Base-by-base conservation (phyloP, 2,797 vertebrate species). In the Syngnathus rostellatus region DNA sequence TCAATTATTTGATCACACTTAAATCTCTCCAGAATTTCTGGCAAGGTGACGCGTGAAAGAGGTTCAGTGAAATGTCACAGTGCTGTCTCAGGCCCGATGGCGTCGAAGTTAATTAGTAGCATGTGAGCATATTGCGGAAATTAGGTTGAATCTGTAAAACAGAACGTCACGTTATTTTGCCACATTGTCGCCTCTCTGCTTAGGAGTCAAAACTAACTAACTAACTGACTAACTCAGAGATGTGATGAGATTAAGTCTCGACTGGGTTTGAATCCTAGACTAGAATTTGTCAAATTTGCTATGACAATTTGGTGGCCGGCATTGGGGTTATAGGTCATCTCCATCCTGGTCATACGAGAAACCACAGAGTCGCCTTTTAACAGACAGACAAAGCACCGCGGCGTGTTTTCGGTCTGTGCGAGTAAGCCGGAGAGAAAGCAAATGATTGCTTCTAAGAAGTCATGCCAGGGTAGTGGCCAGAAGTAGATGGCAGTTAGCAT, bases 81-180 rank as follows among this genome's bases (percentile, higher is more conserved):
- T 63, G 62, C 46, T 46, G 54, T 55, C 67, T 66, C 62, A 71
- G 17, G 65, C 73, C 62, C 64, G 68, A 71, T 70, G 70, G 70
- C 43, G 37, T 78, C 64, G 9, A 40, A 31, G 3, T 63, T 81
- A 76, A 89, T 86, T 76, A 83, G 79, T 75, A 70, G 70, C 77
- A 83, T 54, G 68, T 76, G 78, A 65, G 38, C 77, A 64, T 31
- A 68, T 62, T 53, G 63, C 50, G 77, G 23, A 85, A 82, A 82
- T 75, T 77, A 78, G 80, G 74, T 72, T 14, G 55, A 68, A 82
- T 85, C 71, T 74, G 75, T 64, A 64, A 45, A 69, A 66, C 70
- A 75, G 72, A 50, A 68, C 73, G 61, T 21, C 41, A 62, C 72
- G 81, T 85, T 68, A 77, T 81, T 82, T 83, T 78, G 77, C 63